Percentiles rank a stretch among this genome's conserved stretches.
These are phyloP conservation scores for Andrena haemorrhoa DNA, from an alignment of 2,888 invertebrate genomes.

Conservation along the genomic window DNA sequence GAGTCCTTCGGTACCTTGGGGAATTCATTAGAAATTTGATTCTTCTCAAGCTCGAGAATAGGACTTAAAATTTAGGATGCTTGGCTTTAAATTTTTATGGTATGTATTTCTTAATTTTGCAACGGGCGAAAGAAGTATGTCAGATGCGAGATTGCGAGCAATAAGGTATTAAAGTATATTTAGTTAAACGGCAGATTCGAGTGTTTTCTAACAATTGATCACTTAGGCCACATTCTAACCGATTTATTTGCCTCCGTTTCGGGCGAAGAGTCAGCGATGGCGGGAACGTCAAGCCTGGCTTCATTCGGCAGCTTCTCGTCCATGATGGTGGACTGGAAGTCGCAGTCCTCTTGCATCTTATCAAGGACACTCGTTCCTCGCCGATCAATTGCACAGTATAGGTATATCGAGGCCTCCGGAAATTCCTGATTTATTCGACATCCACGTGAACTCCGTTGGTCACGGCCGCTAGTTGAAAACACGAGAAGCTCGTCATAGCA, in stretches of 20 bases:
- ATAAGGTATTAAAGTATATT: too few relatives aligned
- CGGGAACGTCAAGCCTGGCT: background rate
- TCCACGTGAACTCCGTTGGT: constrained; percentile 22
- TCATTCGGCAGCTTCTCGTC: constrained; percentile 22
- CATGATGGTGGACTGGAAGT: background rate
- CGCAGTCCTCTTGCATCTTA: constrained; percentile 36
- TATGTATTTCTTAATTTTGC: too few relatives aligned
- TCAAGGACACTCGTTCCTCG: background rate
- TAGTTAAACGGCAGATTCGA: too few relatives aligned
- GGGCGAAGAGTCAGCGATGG: background rate
- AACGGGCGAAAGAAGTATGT: too few relatives aligned
- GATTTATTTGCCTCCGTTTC: constrained; percentile 23
- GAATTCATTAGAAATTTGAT: background rate
- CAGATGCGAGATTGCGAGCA: too few relatives aligned
- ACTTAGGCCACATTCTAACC: constrained; percentile 12
- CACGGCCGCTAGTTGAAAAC: constrained; percentile 33
- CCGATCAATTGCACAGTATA: background rate
- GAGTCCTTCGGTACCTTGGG: constrained; percentile 14
- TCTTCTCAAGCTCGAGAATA: background rate
- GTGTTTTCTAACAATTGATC: background rate
- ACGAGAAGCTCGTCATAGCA: constrained; percentile 37
- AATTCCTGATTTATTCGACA: constrained; percentile 9
- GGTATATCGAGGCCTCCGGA: background rate
- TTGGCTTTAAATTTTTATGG: too few relatives aligned
- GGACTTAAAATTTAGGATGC: too few relatives aligned